Evolutionary conservation across 2,888 invertebrate species (phyloP), one percentile per base, ranked within the genome.

Genomic region (Pheosia tremula): DNA sequence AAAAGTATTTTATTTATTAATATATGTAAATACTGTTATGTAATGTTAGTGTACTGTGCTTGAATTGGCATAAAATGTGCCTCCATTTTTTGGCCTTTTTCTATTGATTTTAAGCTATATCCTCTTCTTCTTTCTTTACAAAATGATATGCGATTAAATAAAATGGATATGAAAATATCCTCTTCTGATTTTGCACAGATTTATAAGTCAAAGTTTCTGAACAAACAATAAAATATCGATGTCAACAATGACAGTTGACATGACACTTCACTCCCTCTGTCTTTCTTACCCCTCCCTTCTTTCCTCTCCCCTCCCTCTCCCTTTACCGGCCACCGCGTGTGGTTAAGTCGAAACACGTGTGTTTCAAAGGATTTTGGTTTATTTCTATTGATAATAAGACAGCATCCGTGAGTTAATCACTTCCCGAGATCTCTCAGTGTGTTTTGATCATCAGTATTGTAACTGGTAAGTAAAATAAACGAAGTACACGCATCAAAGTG

Each of bases 301-400:
- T 24, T 55, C 3, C 52, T 24, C 49, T 45, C 64, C 59, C 60
- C 58, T 50, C 53, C 50, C 56, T 47, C 53, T 58, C 45, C 57
- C 54, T 64, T 56, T 55, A 59, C 79, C 80, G 79, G 78, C 78
- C 78, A 77, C 81, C 78, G 78, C 81, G 78, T 85, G 83, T 78
- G 68, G 63, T 72, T 50, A 63, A 74, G 60, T 59, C 49, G 41
- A 69, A 79, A 81, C 86, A 86, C 85, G 86, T 85, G 85, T 83
- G 24, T 83, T 69, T 65, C 39, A 0, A 52, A n/a, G 4, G 57
- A 36, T 64, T 58, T 62, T 65, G 58, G 58, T 64, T 56, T 59
- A 56, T 60, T 66, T 62, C 56, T n/a, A 41, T 62, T 60, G 50
- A 60, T 58, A 60, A 59, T 37, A 37, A 47, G 9, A 36, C 57